Percentiles rank a stretch among this genome's conserved stretches.
Conservation (phyloP, 2,113 vertebrate genomes). For the Marmota monax region DNA sequence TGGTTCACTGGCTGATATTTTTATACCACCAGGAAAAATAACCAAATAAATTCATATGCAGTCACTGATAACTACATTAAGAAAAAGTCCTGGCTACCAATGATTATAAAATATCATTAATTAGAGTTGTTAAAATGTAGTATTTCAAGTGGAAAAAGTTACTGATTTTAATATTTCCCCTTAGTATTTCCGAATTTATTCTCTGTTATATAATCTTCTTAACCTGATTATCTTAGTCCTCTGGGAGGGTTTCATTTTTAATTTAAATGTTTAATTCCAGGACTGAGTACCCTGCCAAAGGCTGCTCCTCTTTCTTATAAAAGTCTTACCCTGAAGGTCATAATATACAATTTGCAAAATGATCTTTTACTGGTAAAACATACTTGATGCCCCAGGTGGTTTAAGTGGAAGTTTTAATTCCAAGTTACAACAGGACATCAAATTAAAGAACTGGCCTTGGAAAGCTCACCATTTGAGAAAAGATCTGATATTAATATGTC, state of each 20-base stretch:
- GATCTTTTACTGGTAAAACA: conserved; percentile 50
- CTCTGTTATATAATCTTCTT: neutral
- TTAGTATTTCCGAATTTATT: conserved; percentile 9
- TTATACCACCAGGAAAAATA: neutral
- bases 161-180: neutral
- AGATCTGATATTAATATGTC: conserved; percentile 67
- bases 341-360: neutral
- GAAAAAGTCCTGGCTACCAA: neutral
- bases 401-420: conserved; percentile 66
- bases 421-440: conserved; percentile 57
- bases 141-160: neutral
- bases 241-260: neutral
- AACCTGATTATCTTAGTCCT: conserved; percentile 14
- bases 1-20: neutral
- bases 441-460: conserved; percentile 49
- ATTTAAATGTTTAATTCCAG: neutral
- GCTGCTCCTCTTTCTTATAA: neutral
- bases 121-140: neutral
- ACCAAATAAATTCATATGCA: neutral
- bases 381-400: conserved; percentile 20
- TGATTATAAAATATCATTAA: neutral
- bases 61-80: neutral
- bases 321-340: neutral
- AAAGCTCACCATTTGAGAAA: conserved; percentile 18
- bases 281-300: neutral